Conservation (phyloP, 2,888 invertebrate species). For the Drosophila paucipuncta region DNA sequence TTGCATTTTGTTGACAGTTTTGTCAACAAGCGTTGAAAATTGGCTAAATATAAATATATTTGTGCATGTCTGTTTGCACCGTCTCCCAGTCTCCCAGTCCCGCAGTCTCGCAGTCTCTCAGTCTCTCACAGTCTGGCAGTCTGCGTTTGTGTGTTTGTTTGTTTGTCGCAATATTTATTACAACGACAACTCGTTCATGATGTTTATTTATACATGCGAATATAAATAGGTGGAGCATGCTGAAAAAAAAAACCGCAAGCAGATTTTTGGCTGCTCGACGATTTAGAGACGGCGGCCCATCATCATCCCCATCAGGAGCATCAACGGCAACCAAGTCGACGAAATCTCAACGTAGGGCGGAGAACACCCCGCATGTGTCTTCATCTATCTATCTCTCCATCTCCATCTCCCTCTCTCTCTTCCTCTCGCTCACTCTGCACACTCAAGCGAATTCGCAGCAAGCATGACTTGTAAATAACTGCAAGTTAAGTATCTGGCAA, state of each 20-base stretch:
- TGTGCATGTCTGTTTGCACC: conserved; percentile 60
- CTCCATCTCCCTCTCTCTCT: not conserved
- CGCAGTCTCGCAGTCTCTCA: not conserved
- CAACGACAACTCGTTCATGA: conserved; percentile 79
- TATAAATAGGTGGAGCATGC: conserved; percentile 78
- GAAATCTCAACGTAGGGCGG: conserved; percentile 28
- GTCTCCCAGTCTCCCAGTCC: conserved; percentile 30
- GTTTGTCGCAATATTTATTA: conserved; percentile 76
- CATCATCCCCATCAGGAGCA: conserved; percentile 57
- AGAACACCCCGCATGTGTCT: not conserved
- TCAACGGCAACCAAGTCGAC: conserved; percentile 45
- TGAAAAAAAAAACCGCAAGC: conserved; percentile 24
- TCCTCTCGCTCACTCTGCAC: conserved; percentile 47
- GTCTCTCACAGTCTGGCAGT: conserved; percentile 7
- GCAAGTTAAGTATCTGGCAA: conserved; percentile 85
- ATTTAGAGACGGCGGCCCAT: conserved; percentile 39
- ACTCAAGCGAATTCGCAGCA: conserved; percentile 82
- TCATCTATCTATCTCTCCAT: not conserved
- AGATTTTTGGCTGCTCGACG: conserved; percentile 69
- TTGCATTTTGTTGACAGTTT: conserved; percentile 85
- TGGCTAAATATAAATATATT: conserved; percentile 84
- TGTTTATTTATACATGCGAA: conserved; percentile 82
- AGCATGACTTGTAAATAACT: conserved; percentile 85
- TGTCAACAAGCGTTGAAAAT: conserved; percentile 86
- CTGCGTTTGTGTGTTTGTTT: conserved; percentile 38